Conservation (phyloP, 2,888 invertebrate species). For the Platynereis dumerilii region DNA sequence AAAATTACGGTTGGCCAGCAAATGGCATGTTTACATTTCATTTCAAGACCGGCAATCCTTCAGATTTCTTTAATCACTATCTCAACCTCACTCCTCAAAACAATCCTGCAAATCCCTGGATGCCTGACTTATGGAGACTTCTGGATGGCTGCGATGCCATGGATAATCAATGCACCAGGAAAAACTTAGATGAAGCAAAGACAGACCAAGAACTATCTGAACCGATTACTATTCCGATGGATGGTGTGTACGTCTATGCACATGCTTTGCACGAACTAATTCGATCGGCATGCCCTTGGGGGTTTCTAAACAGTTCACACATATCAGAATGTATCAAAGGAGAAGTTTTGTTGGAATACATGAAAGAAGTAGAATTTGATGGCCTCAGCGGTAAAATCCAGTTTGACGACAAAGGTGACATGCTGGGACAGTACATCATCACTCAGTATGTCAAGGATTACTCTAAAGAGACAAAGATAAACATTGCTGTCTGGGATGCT, state of each 20-base stretch:
- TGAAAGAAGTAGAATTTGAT: conserved; percentile 8
- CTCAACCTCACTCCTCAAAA: conserved; percentile 16
- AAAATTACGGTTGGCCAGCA: background rate
- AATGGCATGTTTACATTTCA: conserved; percentile 18
- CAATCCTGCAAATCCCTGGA: conserved; percentile 24
- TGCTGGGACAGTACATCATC: conserved; percentile 8
- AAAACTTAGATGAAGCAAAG: background rate
- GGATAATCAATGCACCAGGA: background rate
- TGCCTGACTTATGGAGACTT: conserved; percentile 15
- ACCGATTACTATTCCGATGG: conserved; percentile 2
- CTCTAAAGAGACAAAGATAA: background rate
- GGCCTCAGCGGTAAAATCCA: background rate
- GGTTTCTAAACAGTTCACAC: background rate
- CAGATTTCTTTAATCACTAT: conserved; percentile 15
- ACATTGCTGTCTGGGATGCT: background rate
- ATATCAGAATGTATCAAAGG: background rate
- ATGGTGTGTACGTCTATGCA: conserved; percentile 13
- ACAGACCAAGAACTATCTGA: background rate
- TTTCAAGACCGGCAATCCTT: conserved; percentile 11
- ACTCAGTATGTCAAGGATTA: background rate
- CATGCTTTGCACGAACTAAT: conserved; percentile 6
- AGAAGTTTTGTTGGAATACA: conserved; percentile 6
- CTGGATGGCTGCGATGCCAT: background rate
- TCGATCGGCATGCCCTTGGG: background rate
- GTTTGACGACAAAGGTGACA: conserved; percentile 17